Evolutionary conservation across 2,888 invertebrate genomes (phyloP).

Genomic region (Lasiommata megera): DNA sequence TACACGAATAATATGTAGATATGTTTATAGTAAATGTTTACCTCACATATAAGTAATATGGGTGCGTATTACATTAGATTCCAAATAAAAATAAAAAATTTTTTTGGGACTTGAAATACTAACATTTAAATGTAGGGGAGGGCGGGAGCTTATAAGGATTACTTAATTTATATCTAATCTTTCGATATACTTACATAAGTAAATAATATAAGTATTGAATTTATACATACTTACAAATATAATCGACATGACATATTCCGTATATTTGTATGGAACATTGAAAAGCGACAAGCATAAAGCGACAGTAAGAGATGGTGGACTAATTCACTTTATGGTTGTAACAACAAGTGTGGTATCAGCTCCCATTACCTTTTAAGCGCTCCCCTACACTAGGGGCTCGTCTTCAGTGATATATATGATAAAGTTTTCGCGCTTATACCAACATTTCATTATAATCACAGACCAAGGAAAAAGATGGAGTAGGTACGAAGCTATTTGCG

Average conservation of each 20-base stretch:
- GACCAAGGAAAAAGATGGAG: neutral
- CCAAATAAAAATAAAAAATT: neutral
- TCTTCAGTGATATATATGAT: neutral
- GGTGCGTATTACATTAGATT: neutral
- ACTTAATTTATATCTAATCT: no score
- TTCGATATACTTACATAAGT: no score
- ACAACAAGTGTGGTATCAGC: conserved; percentile 11
- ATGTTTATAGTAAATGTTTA: neutral
- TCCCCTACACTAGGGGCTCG: conserved; percentile 23
- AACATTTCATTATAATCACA: neutral
- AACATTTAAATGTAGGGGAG: conserved; percentile 16
- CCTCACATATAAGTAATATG: neutral
- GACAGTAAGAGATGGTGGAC: conserved; percentile 23
- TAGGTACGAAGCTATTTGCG: no score
- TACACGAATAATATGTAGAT: neutral
- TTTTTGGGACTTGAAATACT: neutral
- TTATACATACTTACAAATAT: no score
- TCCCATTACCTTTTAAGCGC: conserved; percentile 28
- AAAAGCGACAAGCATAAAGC: conserved; percentile 29
- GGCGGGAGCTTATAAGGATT: conserved; percentile 14
- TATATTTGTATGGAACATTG: conserved; percentile 6
- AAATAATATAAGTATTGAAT: no score
- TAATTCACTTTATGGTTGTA: neutral
- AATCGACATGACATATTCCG: no score
- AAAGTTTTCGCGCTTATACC: neutral